Conservation (phyloP, 35 echinoderm and acorn worm species). For the Nesometra sesokonis region DNA sequence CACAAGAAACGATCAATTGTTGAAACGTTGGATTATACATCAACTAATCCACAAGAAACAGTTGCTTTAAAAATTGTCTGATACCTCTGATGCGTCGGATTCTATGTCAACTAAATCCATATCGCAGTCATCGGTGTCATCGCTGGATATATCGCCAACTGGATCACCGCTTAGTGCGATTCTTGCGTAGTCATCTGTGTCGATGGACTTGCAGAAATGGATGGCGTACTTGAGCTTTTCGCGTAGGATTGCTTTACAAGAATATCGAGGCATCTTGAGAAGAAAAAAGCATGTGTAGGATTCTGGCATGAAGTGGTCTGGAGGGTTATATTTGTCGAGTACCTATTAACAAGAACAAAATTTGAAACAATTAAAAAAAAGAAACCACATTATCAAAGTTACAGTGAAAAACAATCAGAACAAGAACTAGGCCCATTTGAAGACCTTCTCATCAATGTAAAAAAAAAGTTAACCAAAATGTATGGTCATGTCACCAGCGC, state of each 20-base stretch:
- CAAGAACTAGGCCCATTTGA: too few species aligned
- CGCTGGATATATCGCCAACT: conserved; percentile 62
- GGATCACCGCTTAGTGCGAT: conserved; percentile 89
- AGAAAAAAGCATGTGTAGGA: conserved; percentile 99
- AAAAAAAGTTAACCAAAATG: too few species aligned
- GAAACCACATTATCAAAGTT: too few species aligned
- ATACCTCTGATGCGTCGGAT: background rate
- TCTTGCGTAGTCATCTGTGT: conserved; percentile 95
- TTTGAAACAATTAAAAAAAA: too few species aligned
- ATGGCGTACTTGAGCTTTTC: conserved; percentile 99
- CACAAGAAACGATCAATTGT: too few species aligned
- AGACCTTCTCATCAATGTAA: too few species aligned
- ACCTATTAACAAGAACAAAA: conserved; percentile 30
- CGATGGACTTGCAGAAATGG: conserved; percentile 99
- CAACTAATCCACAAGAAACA: background rate
- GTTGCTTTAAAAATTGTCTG: background rate
- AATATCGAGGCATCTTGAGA: conserved; percentile 92
- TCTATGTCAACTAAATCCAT: conserved; percentile 37
- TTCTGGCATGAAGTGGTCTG: conserved; percentile 96
- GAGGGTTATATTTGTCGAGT: conserved; percentile 95
- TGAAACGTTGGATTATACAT: too few species aligned
- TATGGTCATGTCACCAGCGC: too few species aligned
- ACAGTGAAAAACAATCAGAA: too few species aligned
- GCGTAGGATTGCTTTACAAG: conserved; percentile 75
- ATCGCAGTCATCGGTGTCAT: conserved; percentile 73